These are phyloP conservation scores for Apocheima hispidaria DNA, from an alignment of 2,888 invertebrate species.

Conservation along the genomic window DNA sequence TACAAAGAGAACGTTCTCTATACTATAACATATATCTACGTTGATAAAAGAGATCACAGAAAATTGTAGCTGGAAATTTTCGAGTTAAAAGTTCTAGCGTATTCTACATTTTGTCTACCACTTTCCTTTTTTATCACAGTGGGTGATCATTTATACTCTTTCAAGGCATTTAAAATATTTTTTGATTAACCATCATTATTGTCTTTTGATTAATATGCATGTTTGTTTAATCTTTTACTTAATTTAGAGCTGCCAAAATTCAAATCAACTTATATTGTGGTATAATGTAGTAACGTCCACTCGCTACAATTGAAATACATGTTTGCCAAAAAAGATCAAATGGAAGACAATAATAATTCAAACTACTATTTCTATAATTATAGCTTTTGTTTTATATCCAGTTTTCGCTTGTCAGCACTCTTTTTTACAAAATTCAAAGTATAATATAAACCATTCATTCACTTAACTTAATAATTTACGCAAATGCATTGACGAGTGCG, in stretches of 20 bases:
- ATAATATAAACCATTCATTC: slow-evolving; percentile 64
- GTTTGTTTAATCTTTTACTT: slow-evolving; percentile 25
- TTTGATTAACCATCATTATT: slow-evolving; percentile 68
- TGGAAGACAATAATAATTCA: slow-evolving; percentile 77
- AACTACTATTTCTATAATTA: slow-evolving; percentile 54
- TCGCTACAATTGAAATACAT: slow-evolving; percentile 81
- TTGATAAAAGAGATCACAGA: slow-evolving; percentile 87
- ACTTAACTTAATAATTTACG: slow-evolving; percentile 77
- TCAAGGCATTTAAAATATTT: slow-evolving; percentile 72
- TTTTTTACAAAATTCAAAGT: slow-evolving; percentile 69
- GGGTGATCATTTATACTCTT: slow-evolving; percentile 71
- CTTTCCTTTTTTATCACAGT: slow-evolving; percentile 83
- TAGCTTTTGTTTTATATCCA: slow-evolving; percentile 59
- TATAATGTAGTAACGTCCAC: slow-evolving; percentile 66
- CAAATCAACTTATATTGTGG: slow-evolving; percentile 57
- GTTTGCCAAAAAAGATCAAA: slow-evolving; percentile 76
- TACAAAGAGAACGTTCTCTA: slow-evolving; percentile 76
- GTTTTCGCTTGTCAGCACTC: slow-evolving; percentile 56
- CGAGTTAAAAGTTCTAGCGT: slow-evolving; percentile 80
- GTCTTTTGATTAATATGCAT: slow-evolving; percentile 57
- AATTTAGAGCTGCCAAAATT: slow-evolving; percentile 53
- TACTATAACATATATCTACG: slow-evolving; percentile 80
- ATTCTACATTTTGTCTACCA: slow-evolving; percentile 77
- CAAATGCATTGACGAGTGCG: slow-evolving; percentile 80
- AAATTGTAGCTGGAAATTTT: slow-evolving; percentile 87